Conservation (phyloP, 2,113 vertebrate species). For the Tenrec ecaudatus region DNA sequence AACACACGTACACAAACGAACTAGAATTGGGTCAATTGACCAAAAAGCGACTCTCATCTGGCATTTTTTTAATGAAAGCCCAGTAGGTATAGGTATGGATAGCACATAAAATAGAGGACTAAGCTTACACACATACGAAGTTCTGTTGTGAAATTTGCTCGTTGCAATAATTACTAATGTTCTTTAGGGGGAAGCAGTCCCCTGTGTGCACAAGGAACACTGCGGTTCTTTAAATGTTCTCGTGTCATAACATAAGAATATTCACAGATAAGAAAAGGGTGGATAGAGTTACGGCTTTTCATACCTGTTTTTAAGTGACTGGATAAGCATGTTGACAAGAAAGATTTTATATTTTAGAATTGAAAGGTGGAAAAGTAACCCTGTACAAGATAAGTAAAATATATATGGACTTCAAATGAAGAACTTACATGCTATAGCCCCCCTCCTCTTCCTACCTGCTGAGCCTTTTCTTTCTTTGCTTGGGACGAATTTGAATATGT, state of each 20-base stretch:
- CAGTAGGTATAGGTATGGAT: constrained; percentile 23
- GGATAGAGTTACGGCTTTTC: constrained; percentile 9
- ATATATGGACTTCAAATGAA: constrained; percentile 12
- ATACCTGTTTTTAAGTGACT: constrained; percentile 40
- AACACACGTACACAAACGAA: constrained; percentile 49
- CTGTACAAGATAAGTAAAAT: constrained; percentile 36
- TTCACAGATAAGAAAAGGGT: constrained; percentile 17
- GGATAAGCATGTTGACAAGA: constrained; percentile 16
- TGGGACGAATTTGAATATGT: constrained; percentile 30
- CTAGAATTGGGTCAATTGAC: constrained; percentile 47
- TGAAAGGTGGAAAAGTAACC: constrained; percentile 54
- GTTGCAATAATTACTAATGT: constrained; percentile 81
- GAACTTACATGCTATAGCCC: constrained; percentile 17
- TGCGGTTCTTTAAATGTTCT: constrained; percentile 61
- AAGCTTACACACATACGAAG: constrained; percentile 41
- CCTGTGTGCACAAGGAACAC: constrained; percentile 60
- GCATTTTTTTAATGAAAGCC: constrained; percentile 50
- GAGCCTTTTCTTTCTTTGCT: constrained; percentile 22
- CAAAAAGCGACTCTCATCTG: constrained; percentile 41
- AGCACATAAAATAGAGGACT: constrained; percentile 5
- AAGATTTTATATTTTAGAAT: constrained; percentile 56
- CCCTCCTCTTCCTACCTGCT: neutral
- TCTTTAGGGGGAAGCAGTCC: constrained; percentile 83
- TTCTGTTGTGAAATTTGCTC: constrained; percentile 65
- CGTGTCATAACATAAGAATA: constrained; percentile 14